Evolutionary conservation across 1,140 invertebrate genomes (phyloP), one percentile per base, ranked within the genome.

Genomic region (Nasonia vitripennis): DNA sequence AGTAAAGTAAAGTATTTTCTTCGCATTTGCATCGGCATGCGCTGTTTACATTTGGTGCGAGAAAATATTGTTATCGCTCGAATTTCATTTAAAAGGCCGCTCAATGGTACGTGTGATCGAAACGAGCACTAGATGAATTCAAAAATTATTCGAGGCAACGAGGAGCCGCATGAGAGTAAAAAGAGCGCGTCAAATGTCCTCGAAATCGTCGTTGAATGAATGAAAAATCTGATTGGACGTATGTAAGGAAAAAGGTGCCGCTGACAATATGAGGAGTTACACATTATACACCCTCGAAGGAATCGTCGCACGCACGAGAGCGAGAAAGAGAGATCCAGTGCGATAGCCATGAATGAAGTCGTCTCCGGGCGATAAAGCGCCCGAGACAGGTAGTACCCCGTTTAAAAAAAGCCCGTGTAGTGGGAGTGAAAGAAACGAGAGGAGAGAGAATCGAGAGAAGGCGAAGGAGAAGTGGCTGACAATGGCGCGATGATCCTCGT

Each of bases 401-500:
- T 75, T 75, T 73, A 74, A 67, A 62, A 78, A 75, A 75, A 62
- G 55, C 17, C 20, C 27, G 27, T n/a, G 17, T 71, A 34, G 71
- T 71, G 48, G 55, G 67, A 81, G 83, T 84, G 23, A n/a, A 87
- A 83, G 80, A 86, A 70, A 70, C 31, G n/a, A 75, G n/a, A 11
- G 37, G 11, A 17, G 70, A 62, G 51, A 77, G 75, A 80, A 62
- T 20, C 11, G 45, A 23, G 48, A 74, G 55, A 37, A 80, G 51
- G 27, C 20, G 14, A 45, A 55, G 78, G 75, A 87, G 82, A 86
- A 86, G 73, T 70, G 81, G 81, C 73, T 74, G 86, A 87, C 71
- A 85, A 85, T 87, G 62, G 83, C 81, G 84, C 83, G 78, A 82
- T 14, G 77, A 84, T 71, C 68, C 77, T 79, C 83, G 83, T 79